Conservation (phyloP, 2,888 invertebrate species). For the Ophion ventricosus region DNA sequence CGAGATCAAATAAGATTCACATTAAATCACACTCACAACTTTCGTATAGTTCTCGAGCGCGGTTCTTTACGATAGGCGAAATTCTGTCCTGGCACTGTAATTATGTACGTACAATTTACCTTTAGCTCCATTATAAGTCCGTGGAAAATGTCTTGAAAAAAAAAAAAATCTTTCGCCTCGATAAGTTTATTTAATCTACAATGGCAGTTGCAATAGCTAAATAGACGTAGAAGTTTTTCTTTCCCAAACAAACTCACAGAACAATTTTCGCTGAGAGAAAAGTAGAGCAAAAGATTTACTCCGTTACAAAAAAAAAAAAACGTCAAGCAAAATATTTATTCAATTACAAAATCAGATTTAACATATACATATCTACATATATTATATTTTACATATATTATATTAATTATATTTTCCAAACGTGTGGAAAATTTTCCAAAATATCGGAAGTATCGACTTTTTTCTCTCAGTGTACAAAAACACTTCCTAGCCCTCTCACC, state of each 20-base stretch:
- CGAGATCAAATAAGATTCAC: background rate
- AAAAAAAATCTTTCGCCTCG: slow-evolving; percentile 21
- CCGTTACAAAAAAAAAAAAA: background rate
- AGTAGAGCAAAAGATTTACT: background rate
- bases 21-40: slow-evolving; percentile 13
- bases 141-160: slow-evolving; percentile 6
- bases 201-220: slow-evolving; percentile 53
- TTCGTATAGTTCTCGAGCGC: slow-evolving; percentile 21
- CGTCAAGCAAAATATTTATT: background rate
- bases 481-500: background rate
- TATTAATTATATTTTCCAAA: background rate
- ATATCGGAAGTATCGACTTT: background rate
- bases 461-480: slow-evolving; percentile 37
- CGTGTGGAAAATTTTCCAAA: background rate
- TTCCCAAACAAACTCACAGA: slow-evolving; percentile 10
- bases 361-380: background rate
- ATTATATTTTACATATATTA: background rate
- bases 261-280: slow-evolving; percentile 13
- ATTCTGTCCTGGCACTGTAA: slow-evolving; percentile 57
- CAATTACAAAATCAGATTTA: background rate
- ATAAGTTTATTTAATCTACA: slow-evolving; percentile 46
- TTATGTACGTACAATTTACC: slow-evolving; percentile 58
- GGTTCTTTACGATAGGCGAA: slow-evolving; percentile 47
- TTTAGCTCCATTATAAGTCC: slow-evolving; percentile 48
- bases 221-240: slow-evolving; percentile 53